Conservation (phyloP, 2,888 invertebrate genomes). For the Ochropacha duplaris region DNA sequence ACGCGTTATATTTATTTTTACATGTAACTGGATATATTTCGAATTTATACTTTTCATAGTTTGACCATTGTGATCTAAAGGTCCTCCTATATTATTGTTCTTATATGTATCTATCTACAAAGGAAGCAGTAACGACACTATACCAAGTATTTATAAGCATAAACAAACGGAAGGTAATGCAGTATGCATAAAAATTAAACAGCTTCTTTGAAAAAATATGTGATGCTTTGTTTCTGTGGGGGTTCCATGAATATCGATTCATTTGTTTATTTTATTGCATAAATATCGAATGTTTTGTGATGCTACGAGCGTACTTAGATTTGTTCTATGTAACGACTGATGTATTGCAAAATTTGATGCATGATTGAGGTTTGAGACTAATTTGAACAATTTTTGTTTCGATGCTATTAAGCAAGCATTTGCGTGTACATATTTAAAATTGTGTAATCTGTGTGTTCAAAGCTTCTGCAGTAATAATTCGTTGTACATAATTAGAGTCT, state of each 20-base stretch:
- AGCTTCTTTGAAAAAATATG: slow-evolving; percentile 21
- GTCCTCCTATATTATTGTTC: no score
- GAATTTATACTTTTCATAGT: no score
- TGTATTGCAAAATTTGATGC: slow-evolving; percentile 40
- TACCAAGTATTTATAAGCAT: slow-evolving; percentile 6
- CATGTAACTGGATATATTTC: no score
- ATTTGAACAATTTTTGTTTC: not conserved
- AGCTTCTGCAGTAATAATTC: no score
- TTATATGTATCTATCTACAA: not conserved
- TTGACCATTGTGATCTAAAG: no score
- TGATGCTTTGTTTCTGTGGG: slow-evolving; percentile 14
- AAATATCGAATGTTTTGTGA: slow-evolving; percentile 22
- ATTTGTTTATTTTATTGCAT: slow-evolving; percentile 30
- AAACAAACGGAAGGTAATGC: slow-evolving; percentile 5
- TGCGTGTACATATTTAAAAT: no score
- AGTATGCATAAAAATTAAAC: slow-evolving; percentile 27
- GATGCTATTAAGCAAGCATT: no score
- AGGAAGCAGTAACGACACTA: slow-evolving; percentile 13
- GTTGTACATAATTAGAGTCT: no score
- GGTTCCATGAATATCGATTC: slow-evolving; percentile 22
- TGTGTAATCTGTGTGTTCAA: no score
- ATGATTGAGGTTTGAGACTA: slow-evolving; percentile 28
- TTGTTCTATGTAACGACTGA: not conserved
- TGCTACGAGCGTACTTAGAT: not conserved
- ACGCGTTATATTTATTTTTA: slow-evolving; percentile 14